Percentiles rank a stretch among this genome's conserved stretches.
phyloP scores from a whole-genome alignment of 2,888 invertebrate genomes.

The Halocaridina rubra region DNA sequence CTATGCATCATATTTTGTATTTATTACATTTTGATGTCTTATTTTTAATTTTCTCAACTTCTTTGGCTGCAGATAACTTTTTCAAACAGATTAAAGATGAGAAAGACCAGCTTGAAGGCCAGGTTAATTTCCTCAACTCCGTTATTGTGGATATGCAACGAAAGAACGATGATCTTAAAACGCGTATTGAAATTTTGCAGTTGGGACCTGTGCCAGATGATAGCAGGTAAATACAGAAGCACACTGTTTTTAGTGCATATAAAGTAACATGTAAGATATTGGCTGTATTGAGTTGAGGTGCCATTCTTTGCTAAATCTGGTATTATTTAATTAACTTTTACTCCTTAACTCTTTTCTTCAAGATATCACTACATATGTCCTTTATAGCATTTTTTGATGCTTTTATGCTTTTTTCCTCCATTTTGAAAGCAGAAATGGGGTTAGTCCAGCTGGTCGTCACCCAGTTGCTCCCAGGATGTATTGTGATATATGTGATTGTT shows the following conservation, averaged over 20 bases:
- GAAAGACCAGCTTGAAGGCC: constrained; percentile 59
- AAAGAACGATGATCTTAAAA: constrained; percentile 80
- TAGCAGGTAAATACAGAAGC: constrained; percentile 18
- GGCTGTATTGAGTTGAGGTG: too few relatives aligned
- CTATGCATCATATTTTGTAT: too few relatives aligned
- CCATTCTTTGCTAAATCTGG: too few relatives aligned
- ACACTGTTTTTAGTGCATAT: background rate
- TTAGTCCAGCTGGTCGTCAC: constrained; percentile 28
- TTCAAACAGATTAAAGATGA: constrained; percentile 54
- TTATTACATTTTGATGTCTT: too few relatives aligned
- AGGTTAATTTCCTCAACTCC: constrained; percentile 88
- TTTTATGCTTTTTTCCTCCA: too few relatives aligned
- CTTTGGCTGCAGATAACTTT: constrained; percentile 38
- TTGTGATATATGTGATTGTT: constrained; percentile 97
- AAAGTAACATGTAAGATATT: background rate
- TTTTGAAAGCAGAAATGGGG: constrained; percentile 66
- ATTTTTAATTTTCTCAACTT: too few relatives aligned
- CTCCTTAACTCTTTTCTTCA: too few relatives aligned
- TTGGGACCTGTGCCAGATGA: constrained; percentile 53
- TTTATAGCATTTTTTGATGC: too few relatives aligned
- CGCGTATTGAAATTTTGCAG: constrained; percentile 41
- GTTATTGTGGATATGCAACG: constrained; percentile 96
- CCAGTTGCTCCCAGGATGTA: constrained; percentile 81
- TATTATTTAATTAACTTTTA: too few relatives aligned
- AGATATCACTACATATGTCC: too few relatives aligned